These are phyloP conservation scores for Craseonycteris thonglongyai DNA, from an alignment of 2,113 vertebrate species.

Conservation along the genomic window DNA sequence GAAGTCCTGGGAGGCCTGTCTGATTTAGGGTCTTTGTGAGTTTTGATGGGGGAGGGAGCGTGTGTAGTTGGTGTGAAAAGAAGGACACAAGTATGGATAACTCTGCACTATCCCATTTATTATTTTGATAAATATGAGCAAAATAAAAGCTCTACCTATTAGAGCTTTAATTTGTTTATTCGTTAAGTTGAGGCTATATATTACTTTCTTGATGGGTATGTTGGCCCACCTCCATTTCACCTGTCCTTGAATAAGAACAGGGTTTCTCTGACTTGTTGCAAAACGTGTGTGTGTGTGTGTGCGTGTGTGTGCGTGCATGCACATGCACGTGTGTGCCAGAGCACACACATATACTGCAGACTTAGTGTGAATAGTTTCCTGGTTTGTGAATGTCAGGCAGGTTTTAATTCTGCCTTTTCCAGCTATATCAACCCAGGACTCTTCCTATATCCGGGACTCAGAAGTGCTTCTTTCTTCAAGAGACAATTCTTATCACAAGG, in stretches of 20 bases:
- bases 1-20: neutral
- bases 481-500: slow-evolving; percentile 7
- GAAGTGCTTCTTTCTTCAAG: neutral
- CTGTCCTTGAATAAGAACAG: neutral
- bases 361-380: neutral
- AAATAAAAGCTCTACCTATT: neutral
- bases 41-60: neutral
- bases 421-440: slow-evolving; percentile 17
- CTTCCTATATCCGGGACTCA: neutral
- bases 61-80: neutral
- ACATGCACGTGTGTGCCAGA: neutral
- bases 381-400: neutral
- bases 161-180: neutral
- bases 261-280: neutral
- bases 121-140: neutral
- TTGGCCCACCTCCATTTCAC: neutral
- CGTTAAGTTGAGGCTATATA: neutral
- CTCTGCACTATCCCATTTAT: neutral
- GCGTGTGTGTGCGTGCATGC: neutral
- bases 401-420: neutral
- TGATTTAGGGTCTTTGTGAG: neutral
- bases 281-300: neutral
- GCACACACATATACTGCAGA: too few species aligned
- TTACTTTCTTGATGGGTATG: neutral
- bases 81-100: neutral